These are phyloP conservation scores for Leucophenga maculata DNA, from an alignment of 2,888 invertebrate genomes.

Conservation along the genomic window DNA sequence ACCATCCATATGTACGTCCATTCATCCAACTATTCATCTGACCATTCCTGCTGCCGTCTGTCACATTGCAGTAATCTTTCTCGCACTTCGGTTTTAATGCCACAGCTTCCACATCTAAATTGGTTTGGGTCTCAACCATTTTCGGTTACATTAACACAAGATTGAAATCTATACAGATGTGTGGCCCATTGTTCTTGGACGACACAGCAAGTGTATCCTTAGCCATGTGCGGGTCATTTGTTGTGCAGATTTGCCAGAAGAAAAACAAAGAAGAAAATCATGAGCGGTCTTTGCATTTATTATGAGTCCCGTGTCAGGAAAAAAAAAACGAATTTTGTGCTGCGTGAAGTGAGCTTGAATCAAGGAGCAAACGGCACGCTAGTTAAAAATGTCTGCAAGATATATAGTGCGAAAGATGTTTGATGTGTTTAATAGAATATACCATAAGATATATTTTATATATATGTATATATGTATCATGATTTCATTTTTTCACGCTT, in stretches of 20 bases:
- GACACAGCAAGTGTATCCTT: slow-evolving; percentile 19
- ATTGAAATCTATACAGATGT: slow-evolving; percentile 60
- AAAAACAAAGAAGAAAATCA: no score
- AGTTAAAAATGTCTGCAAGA: neutral
- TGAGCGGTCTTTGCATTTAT: neutral
- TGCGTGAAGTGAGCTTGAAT: neutral
- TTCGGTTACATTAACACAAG: slow-evolving; percentile 47
- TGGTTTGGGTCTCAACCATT: slow-evolving; percentile 25
- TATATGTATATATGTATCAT: neutral
- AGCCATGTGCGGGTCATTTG: slow-evolving; percentile 56
- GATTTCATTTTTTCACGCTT: neutral
- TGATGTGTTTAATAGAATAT: slow-evolving; percentile 6
- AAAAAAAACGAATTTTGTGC: neutral
- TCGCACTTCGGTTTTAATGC: no score
- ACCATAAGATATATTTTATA: no score
- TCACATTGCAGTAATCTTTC: neutral
- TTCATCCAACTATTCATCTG: slow-evolving; percentile 2
- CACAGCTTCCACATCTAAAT: neutral
- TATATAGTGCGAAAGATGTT: neutral
- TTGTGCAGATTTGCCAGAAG: slow-evolving; percentile 9
- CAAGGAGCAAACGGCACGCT: no score
- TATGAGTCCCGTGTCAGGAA: neutral
- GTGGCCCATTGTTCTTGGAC: slow-evolving; percentile 50
- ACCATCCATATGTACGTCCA: slow-evolving; percentile 41
- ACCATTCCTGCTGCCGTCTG: neutral